These are phyloP conservation scores for Poecilobothrus nobilitatus DNA, from an alignment of 2,888 invertebrate species.

Conservation along the genomic window DNA sequence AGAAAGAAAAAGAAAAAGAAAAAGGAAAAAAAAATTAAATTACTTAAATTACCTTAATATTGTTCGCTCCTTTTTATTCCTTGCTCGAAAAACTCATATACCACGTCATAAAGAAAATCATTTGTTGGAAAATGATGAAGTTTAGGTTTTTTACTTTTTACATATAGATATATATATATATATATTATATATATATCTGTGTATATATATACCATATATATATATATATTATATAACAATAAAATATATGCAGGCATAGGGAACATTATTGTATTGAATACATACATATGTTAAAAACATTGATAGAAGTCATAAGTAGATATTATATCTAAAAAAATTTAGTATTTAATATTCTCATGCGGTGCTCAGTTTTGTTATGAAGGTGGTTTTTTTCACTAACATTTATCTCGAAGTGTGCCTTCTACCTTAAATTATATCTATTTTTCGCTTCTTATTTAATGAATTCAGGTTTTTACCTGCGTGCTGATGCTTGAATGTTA, in stretches of 20 bases:
- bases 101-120: slow-evolving; percentile 5
- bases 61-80: neutral
- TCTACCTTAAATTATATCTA: neutral
- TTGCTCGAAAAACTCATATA: neutral
- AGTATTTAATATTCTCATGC: too few relatives aligned
- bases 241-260: too few relatives aligned
- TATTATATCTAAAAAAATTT: too few relatives aligned
- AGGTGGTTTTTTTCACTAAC: neutral
- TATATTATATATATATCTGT: too few relatives aligned
- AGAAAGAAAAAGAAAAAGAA: neutral
- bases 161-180: too few relatives aligned
- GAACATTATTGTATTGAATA: too few relatives aligned
- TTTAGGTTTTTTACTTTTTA: too few relatives aligned
- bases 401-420: neutral
- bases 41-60: slow-evolving; percentile 3
- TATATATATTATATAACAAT: too few relatives aligned
- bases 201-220: too few relatives aligned
- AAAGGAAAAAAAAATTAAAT: neutral
- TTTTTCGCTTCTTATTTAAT: neutral
- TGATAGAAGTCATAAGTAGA: too few relatives aligned
- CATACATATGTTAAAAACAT: too few relatives aligned
- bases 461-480: neutral
- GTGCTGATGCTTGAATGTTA: neutral
- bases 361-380: too few relatives aligned
- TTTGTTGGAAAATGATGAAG: neutral